Base-by-base conservation (phyloP, 1,140 invertebrate genomes). In the Hypsibius dujardini region DNA sequence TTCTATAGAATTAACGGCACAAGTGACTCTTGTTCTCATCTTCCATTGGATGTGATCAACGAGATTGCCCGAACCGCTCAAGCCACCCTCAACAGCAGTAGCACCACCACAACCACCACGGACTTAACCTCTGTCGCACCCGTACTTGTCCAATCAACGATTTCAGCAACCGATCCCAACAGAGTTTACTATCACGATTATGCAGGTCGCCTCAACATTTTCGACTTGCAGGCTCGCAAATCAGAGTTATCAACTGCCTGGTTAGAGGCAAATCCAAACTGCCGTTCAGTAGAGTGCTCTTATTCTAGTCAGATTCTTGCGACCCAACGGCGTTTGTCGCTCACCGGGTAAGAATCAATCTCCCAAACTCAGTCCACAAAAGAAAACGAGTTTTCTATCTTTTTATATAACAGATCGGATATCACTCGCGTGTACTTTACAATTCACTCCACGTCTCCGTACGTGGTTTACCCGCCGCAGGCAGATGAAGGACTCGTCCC, bases 391-490 rank as follows among this genome's bases (percentile, higher is more conserved):
- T 28, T 28, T 28, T 28, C 28, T 28, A 28, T 28, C 28, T 28
- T 28, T 28, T 28, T 28, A 0, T 42, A 15, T 67, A 15, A 67
- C 42, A 67, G 62, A 42, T 12, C 62, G 12, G 42, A 67, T 3
- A 45, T 67, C 3, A 67, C 62, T 15, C 62, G 62, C 42, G 12
- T 67, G 62, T 67, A 67, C 62, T 67, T 15, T 42, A 67, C 42
- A 12, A 45, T 67, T 3, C 12, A 42, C 7, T 12, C 62, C 12
- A 12, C 12, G 42, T 67, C 62, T 7, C 62, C 62, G 3, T 67
- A 67, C 62, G 62, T 67, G 12, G 12, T 15, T 42, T 67, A 15
- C 45, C 62, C 62, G 12, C 7, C 62, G 12, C 12, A 67, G 62
- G 62, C 12, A 15, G 3, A 12, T 67, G 12, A 42, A 15, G 3